These are phyloP conservation scores for Endomychus coccineus DNA, from an alignment of 2,888 invertebrate species.

Conservation along the genomic window DNA sequence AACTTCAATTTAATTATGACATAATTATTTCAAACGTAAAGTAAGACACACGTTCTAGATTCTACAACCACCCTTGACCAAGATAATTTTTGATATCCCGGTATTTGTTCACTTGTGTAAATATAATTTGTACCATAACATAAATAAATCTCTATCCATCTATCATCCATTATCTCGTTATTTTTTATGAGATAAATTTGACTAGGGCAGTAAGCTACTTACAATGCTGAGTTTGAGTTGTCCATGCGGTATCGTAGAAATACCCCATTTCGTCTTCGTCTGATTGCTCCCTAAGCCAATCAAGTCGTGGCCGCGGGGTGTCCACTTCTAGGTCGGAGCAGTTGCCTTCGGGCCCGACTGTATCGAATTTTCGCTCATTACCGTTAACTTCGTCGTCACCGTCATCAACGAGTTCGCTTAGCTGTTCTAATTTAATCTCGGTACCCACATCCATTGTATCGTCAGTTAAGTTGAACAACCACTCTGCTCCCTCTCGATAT, in stretches of 20 bases:
- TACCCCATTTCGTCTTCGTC: conserved; percentile 31
- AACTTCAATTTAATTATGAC: no score
- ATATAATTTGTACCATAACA: no score
- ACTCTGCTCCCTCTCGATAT: background rate
- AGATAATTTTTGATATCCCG: no score
- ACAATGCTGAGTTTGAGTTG: background rate
- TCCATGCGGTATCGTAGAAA: conserved; percentile 32
- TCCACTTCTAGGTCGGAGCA: background rate
- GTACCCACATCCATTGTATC: conserved; percentile 37
- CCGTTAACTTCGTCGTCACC: background rate
- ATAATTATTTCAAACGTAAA: no score
- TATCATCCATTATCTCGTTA: no score
- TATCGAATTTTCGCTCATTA: background rate
- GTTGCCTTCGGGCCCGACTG: background rate
- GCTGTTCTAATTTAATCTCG: no score
- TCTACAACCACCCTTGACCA: no score
- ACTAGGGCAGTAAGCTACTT: no score
- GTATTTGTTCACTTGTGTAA: no score
- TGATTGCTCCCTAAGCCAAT: background rate
- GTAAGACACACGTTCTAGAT: no score
- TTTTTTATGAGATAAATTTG: no score
- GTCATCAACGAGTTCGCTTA: background rate
- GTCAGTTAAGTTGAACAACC: conserved; percentile 40
- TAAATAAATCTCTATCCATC: no score
- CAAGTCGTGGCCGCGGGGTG: background rate